Base-by-base conservation (phyloP, 2,797 vertebrate species). In the Tokudaia tokunoshimensis region DNA sequence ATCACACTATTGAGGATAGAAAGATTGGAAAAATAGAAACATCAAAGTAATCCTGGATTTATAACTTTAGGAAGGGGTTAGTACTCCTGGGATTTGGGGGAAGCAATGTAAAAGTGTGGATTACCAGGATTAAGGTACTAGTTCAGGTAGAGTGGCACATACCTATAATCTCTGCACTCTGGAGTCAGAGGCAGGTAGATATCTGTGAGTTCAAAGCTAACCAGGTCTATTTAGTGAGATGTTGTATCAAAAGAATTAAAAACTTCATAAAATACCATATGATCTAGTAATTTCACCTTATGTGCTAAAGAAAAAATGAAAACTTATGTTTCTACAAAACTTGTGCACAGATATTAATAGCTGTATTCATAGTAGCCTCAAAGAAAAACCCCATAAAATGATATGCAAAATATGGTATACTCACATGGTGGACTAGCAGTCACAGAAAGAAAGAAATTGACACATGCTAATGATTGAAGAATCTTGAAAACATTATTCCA, bases 121-220 rank as follows among this genome's bases (percentile, higher is more conserved):
- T 86, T 6, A 72, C 89, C 22, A 92, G 41, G 96, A 90, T 84
- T 93, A 65, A 84, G 63, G 79, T 94, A 47, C 17, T 93, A 57
- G n/a, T 50, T 4, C 26, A 72, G 85, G 50, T 29, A 57, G 29
- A 41, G n/a, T 57, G 50, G 22, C 14, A 55, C 24, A 87, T 29
- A 15, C 34, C 50, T 57, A 29, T 55, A 74, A 55, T 72, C 22
- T 9, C 50, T 55, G 34, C 15, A 87, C 8, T 41, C 50, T 72
- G n/a, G 85, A 19, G n/a, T 55, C 67, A 74, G 50, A 72, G 4
- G 22, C 67, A 87, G n/a, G n/a, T 87, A 22, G 34, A 37, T 52
- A 47, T 70, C 12, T 52, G 19, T 70, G 65, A 72, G 22, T 88
- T 74, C 15, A 5, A 74, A n/a, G 34, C 31, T 70, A 86, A 8